These are phyloP conservation scores for Volucella zonaria DNA, from an alignment of 2,888 invertebrate species.

Conservation along the genomic window DNA sequence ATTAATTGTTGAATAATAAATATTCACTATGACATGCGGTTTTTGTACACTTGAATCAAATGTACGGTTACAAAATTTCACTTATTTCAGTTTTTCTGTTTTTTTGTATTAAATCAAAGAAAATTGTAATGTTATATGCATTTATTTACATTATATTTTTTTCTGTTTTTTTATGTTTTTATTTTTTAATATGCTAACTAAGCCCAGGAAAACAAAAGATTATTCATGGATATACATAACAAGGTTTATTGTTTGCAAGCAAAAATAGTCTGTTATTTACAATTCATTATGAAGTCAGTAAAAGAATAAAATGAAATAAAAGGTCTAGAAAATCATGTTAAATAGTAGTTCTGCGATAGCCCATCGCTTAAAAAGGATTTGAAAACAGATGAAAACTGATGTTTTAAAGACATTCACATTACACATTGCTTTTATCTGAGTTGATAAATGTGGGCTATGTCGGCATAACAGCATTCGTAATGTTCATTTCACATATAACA, in stretches of 20 bases:
- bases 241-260: neutral
- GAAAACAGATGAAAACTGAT: too few species aligned
- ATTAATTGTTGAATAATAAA: constrained; percentile 39
- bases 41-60: constrained; percentile 38
- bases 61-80: constrained; percentile 11
- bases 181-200: constrained; percentile 27
- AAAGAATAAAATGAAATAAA: neutral
- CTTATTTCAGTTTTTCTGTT: constrained; percentile 9
- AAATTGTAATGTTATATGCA: constrained; percentile 2
- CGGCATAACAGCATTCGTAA: too few species aligned
- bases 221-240: constrained; percentile 1
- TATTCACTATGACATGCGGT: constrained; percentile 43
- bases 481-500: too few species aligned
- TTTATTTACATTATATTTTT: constrained; percentile 35
- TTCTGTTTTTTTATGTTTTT: neutral
- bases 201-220: constrained; percentile 3
- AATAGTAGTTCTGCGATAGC: too few species aligned
- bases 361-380: too few species aligned
- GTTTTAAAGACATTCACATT: too few species aligned
- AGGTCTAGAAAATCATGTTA: too few species aligned
- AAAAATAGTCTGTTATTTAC: constrained; percentile 30
- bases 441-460: too few species aligned
- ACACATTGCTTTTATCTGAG: too few species aligned
- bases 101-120: constrained; percentile 1
- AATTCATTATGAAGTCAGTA: neutral